A percentile compares a stretch with the other conserved stretches of the same genome.
phyloP scores from a whole-genome alignment of 2,113 vertebrate genomes.

The Uria aalge region DNA sequence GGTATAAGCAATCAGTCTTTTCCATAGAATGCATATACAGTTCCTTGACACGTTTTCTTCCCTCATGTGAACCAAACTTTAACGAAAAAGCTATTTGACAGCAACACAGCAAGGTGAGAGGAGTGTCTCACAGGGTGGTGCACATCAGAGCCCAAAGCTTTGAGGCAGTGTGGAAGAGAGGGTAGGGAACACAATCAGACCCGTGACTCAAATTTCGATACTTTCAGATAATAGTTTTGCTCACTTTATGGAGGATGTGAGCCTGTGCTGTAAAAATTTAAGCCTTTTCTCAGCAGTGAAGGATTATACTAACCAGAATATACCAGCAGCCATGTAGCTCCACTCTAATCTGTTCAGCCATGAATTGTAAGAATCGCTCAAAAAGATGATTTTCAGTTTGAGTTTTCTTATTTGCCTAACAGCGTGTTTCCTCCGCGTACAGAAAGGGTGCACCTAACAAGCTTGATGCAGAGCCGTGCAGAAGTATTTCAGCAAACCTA shows the following conservation, averaged over 20 bases:
- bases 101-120: background rate
- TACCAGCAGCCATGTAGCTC: background rate
- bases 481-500: background rate
- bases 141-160: background rate
- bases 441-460: background rate
- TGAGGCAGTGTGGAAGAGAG: background rate
- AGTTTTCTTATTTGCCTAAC: background rate
- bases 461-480: rapidly evolving
- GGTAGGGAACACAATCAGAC: background rate
- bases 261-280: background rate
- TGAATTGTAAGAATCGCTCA: background rate
- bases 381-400: background rate
- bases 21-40: background rate
- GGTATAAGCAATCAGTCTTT: background rate
- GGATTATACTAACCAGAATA: background rate
- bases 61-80: background rate
- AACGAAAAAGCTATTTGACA: background rate
- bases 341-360: background rate
- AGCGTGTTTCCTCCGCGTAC: background rate
- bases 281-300: background rate
- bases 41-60: background rate
- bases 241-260: background rate
- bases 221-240: background rate
- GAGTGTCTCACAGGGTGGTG: too few species aligned
- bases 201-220: background rate